Evolutionary conservation across 2,797 vertebrate species (phyloP), one percentile per base, ranked within the genome.

Genomic region (Liasis olivaceus): DNA sequence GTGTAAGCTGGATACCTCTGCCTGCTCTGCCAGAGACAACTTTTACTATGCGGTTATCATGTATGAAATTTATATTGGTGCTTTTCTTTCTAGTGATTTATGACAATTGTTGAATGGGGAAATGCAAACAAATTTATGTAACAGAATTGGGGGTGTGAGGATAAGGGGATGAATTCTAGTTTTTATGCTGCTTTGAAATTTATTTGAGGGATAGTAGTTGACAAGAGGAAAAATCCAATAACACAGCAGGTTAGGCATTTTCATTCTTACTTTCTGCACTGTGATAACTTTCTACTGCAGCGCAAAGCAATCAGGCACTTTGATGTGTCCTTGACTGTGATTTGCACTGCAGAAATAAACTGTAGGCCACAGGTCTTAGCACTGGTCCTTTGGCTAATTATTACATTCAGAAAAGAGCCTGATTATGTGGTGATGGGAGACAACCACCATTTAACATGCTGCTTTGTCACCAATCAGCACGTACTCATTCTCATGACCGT

Each of bases 71-170:
- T 85, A 91, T 93, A 96, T 93, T 97, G 97, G 97, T 97, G 97
- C 97, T 98, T 96, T 95, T 94, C 90, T 93, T 95, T 96, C 94
- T 96, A 95, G 96, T 91, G 88, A 94, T 97, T 97, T 97, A 95
- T 95, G 96, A 95, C 90, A 63, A 87, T 96, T 90, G 93, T 92
- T 94, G 42, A 92, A 89, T 93, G 94, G 96, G 91, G 93, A 95
- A 95, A 96, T 87, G 95, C 94, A 94, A 92, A 91, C 14, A 69
- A 93, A 94, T 93, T 14, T 42, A 7, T 56, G 31, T 81, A 58
- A 58, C 58, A 2, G 31, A 31, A 47, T 22, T 42, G 58, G 9
- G 89, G 59, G 9, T 5, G 54, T 4, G 22, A 60, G 24, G 31
- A 85, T 1, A 54, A 26, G 14, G 51, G 42, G 15, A 47, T 28